Evolutionary conservation across 2,888 invertebrate species (phyloP), one percentile per base, ranked within the genome.

Genomic region (Mesodorylaimus sp.): DNA sequence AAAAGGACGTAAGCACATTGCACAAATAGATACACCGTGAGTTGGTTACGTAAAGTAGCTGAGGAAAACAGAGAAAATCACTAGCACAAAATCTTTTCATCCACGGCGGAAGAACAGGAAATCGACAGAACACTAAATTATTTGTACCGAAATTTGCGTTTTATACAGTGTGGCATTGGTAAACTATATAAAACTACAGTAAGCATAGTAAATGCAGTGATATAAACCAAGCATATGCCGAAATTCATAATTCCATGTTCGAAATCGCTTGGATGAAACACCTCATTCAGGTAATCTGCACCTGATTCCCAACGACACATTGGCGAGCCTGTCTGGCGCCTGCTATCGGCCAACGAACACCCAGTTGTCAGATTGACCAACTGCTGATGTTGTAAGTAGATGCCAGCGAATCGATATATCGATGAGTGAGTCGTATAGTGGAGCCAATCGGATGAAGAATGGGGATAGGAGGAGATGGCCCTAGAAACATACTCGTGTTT

Each of bases 401-500:
- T 78, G 0, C 82, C 79, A 0, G 81, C 81, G 66, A 84, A 86
- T 7, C 83, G 76, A 0, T 80, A 77, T 67, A 84, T 82, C 0
- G 80, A 80, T 13, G 79, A 76, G 65, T 81, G 84, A 0, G 82
- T 81, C 36, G 81, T 67, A 64, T 83, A 83, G 66, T 78, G 79
- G 2, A 84, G 69, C 82, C 83, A 84, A 37, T 83, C 80, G 58
- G 83, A 32, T 32, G 10, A 7, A 81, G 52, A 80, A 74, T 16
- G 81, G 80, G 64, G 79, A 78, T 61, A 79, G 78, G 0, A 10
- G 10, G 16, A 7, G 16, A 32, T 32, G 32, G 32, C 32, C 16
- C 32, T 32, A 32, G n/a, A n/a, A n/a, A n/a, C n/a, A n/a, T n/a
- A n/a, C n/a, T n/a, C n/a, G n/a, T n/a, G n/a, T n/a, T n/a, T n/a